Base-by-base conservation (phyloP, 2,797 vertebrate species). In the Lagocephalus sceleratus region DNA sequence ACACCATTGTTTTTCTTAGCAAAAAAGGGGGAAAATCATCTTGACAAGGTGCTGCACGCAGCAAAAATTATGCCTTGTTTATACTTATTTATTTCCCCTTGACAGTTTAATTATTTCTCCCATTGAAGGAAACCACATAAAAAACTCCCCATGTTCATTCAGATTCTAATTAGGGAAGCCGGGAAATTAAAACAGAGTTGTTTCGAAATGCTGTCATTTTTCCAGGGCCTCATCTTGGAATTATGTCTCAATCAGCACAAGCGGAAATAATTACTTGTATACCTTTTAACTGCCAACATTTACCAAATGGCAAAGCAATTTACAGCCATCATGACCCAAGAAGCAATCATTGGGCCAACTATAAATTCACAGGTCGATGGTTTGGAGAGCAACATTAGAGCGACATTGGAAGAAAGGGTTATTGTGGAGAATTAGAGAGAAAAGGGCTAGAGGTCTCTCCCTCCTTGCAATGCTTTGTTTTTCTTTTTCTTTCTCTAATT, bases 231-330 rank as follows among this genome's bases (percentile, higher is more conserved):
- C 76, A 62, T 83, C 71, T 85, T 89, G 85, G 83, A 91, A 91
- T 90, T 90, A 92, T 89, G 88, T 90, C 90, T 89, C 90, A 92
- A 91, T 91, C 90, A 91, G 86, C 85, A 89, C 76, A 76, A 82
- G 87, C 79, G 77, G 86, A 88, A 92, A 90, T 90, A 91, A 92
- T 91, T 89, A 86, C 87, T 90, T 89, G 85, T 90, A 85, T 89
- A 90, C 83, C 84, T 87, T 90, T 88, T 91, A 89, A 91, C 88
- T 86, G 87, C 85, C 87, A 84, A 81, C 85, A 87, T 90, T 92
- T 88, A 91, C 89, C 88, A 91, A 91, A 90, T 91, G 87, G 86
- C 81, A 84, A 84, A 87, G 89, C 90, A 91, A 90, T 91, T 92
- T 91, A 90, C 87, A 84, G 86, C 87, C 84, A 88, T 90, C 85